Conservation (phyloP, 2,888 invertebrate species). For the Tethea ocularis region DNA sequence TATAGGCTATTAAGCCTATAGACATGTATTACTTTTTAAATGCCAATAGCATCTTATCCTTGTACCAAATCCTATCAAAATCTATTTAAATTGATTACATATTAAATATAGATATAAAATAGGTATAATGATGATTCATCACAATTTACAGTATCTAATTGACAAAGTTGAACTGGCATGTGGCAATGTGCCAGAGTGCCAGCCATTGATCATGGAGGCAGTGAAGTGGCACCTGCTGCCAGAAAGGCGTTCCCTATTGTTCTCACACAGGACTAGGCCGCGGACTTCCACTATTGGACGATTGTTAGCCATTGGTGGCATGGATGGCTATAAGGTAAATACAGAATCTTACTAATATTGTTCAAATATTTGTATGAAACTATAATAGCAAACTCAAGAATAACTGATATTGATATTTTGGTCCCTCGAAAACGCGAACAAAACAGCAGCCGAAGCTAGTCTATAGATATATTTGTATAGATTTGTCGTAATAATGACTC, state of each 20-base stretch:
- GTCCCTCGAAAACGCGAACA: too few relatives aligned
- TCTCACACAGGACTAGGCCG: constrained; percentile 92
- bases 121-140: neutral
- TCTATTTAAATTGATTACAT: neutral
- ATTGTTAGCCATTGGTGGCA: constrained; percentile 94
- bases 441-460: too few relatives aligned
- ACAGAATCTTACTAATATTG: neutral
- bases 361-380: too few relatives aligned
- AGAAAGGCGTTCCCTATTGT: constrained; percentile 90
- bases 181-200: constrained; percentile 88
- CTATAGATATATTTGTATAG: too few relatives aligned
- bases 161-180: constrained; percentile 91
- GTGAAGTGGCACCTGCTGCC: constrained; percentile 96
- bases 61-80: neutral
- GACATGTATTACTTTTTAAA: too few relatives aligned
- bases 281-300: constrained; percentile 96
- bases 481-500: too few relatives aligned
- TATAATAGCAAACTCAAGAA: too few relatives aligned
- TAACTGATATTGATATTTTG: too few relatives aligned
- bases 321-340: constrained; percentile 92
- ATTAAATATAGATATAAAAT: neutral
- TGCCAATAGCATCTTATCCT: too few relatives aligned
- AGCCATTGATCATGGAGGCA: constrained; percentile 96
- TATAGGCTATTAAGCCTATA: too few relatives aligned
- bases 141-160: constrained; percentile 88